Evolutionary conservation across 2,888 invertebrate species (phyloP).

Genomic region (Buathra laborator): DNA sequence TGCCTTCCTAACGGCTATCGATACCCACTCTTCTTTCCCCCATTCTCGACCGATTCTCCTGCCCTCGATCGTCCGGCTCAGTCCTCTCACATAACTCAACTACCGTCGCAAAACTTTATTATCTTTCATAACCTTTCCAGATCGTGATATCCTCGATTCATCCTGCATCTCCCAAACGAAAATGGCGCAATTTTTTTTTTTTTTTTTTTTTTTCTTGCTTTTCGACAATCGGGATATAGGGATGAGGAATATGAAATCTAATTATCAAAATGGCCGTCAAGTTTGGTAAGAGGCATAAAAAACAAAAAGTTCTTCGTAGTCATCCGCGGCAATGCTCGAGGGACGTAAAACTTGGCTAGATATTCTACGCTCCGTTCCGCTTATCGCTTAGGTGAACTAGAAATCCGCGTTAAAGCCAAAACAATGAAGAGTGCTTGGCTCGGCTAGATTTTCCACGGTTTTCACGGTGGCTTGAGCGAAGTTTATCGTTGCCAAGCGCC

Average conservation of each 20-base stretch:
- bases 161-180: background rate
- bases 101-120: background rate
- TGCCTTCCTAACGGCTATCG: conserved; percentile 38
- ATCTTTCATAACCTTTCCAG: background rate
- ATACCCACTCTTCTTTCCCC: background rate
- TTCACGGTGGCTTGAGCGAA: conserved; percentile 58
- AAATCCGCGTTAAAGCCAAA: conserved; percentile 75
- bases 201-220: background rate
- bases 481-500: conserved; percentile 78
- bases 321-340: conserved; percentile 20
- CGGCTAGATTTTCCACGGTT: conserved; percentile 57
- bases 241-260: background rate
- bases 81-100: conserved; percentile 8
- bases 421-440: conserved; percentile 71
- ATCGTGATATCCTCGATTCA: background rate
- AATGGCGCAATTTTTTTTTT: background rate
- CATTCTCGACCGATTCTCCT: background rate
- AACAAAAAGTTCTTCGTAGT: conserved; percentile 15
- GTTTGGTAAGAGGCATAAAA: background rate
- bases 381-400: conserved; percentile 63
- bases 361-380: conserved; percentile 33
- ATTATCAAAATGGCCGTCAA: background rate
- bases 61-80: conserved; percentile 13
- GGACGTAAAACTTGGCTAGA: conserved; percentile 46
- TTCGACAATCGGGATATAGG: background rate